Evolutionary conservation across 2,888 invertebrate species (phyloP), one percentile per base, ranked within the genome.

Genomic region (Hirtodrosophila histrioides): DNA sequence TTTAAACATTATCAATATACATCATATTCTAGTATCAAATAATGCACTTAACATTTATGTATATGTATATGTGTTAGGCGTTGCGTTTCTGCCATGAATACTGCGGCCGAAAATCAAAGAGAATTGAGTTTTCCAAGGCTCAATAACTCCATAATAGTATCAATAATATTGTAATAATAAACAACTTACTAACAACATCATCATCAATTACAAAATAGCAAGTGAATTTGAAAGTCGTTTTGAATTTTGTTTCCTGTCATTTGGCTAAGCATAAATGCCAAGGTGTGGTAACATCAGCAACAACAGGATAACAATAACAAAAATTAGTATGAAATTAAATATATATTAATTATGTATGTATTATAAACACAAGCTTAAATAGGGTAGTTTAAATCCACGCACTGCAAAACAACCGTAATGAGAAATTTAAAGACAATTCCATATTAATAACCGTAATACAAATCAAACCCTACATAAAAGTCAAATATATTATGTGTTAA

Each of bases 21-120:
- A 63, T 55, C 57, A 65, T 64, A 61, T 48, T 63, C 44, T 48
- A 50, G 35, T 45, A 44, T 39, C 55, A 56, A 69, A 61, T 65
- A 68, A 51, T 75, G 75, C 76, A 86, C 86, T 78, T 76, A 66
- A 84, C 73, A 86, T 84, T 78, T 84, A 82, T 78, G 87, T 87
- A 81, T 85, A 85, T 86, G 85, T 87, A 85, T 85, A 84, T 85
- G 87, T 86, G 79, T 84, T 87, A 85, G 74, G 53, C 74, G 84
- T 84, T 83, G 84, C 79, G 74, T 82, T 87, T 87, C 83, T 87
- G 84, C 87, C 87, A 87, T 87, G 84, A 76, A 78, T 81, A 81
- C 87, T 78, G 49, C 67, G 64, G 71, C 67, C 64, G 53, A 53
- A 69, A 46, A 11, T 27, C 31, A 41, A 51, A 40, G 46, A 36